phyloP scores from a whole-genome alignment of 1,140 invertebrate genomes.

The Littorina saxatilis region DNA sequence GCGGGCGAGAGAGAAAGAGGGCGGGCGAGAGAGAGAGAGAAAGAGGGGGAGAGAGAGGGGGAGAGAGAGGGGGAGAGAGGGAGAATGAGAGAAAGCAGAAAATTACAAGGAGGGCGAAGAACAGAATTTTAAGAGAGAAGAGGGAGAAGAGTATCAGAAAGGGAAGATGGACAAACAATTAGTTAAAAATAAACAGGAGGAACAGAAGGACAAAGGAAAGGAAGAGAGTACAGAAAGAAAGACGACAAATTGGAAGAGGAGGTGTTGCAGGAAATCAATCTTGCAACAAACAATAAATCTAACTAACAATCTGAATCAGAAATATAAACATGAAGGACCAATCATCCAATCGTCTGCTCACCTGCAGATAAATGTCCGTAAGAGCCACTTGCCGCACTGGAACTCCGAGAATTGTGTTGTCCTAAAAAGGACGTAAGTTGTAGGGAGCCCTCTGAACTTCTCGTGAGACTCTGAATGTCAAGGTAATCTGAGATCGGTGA shows the following conservation, averaged over 20 bases:
- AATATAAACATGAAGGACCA: neutral
- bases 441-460: slow-evolving; percentile 95
- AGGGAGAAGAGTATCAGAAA: slow-evolving; percentile 18
- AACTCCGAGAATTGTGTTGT: slow-evolving; percentile 84
- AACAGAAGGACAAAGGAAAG: neutral
- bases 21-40: neutral
- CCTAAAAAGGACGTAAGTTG: slow-evolving; percentile 87
- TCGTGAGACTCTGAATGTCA: slow-evolving; percentile 95
- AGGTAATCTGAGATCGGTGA: slow-evolving; percentile 94
- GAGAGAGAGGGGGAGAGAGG: slow-evolving; percentile 18
- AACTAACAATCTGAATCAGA: too few relatives aligned
- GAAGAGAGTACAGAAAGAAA: neutral
- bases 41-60: slow-evolving; percentile 2
- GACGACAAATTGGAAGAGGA: neutral
- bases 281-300: too few relatives aligned
- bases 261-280: neutral
- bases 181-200: neutral
- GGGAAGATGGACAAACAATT: neutral
- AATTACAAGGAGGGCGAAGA: neutral
- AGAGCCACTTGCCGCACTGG: slow-evolving; percentile 91
- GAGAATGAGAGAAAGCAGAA: neutral
- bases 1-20: too few relatives aligned
- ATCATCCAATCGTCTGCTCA: slow-evolving; percentile 68
- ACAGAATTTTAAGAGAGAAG: too few relatives aligned
- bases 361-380: slow-evolving; percentile 96